These are phyloP conservation scores for Ramphastos sulfuratus DNA, from an alignment of 2,113 vertebrate species.

Conservation along the genomic window DNA sequence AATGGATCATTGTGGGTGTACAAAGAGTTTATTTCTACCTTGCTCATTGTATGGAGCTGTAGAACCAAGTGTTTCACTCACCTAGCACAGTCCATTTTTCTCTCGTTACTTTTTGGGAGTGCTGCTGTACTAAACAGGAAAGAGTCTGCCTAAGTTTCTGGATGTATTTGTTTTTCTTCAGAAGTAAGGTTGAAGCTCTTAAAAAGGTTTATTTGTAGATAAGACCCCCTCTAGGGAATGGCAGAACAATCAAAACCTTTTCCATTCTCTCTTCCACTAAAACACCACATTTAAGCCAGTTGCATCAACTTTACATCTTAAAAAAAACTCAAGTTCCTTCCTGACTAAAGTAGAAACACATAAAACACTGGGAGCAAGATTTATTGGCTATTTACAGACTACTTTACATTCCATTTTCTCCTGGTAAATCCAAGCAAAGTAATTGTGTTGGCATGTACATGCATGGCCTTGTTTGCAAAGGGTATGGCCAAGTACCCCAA, in stretches of 20 bases:
- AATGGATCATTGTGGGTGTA: background rate
- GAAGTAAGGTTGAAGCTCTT: background rate
- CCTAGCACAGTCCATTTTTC: background rate
- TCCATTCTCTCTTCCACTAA: slow-evolving; percentile 25
- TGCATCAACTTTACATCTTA: background rate
- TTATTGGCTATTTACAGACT: slow-evolving; percentile 58
- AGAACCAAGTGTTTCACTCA: background rate
- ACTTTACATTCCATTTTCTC: slow-evolving; percentile 51
- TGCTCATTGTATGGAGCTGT: background rate
- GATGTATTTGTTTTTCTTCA: slow-evolving; percentile 32
- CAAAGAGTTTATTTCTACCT: background rate
- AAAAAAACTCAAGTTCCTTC: slow-evolving; percentile 49
- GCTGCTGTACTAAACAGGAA: slow-evolving; percentile 17
- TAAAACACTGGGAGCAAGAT: slow-evolving; percentile 45
- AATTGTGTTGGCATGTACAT: slow-evolving; percentile 33
- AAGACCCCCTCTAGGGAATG: slow-evolving; percentile 14
- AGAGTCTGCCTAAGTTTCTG: background rate
- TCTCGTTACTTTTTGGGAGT: background rate
- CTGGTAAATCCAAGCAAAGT: slow-evolving; percentile 42
- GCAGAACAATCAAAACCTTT: slow-evolving; percentile 42
- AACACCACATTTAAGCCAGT: background rate
- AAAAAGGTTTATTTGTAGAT: slow-evolving; percentile 30
- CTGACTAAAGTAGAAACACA: slow-evolving; percentile 38
- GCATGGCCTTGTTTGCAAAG: slow-evolving; percentile 30
- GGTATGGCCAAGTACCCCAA: slow-evolving; percentile 5